A percentile compares a stretch with the other conserved stretches of the same genome.
Evolutionary conservation across 2,888 invertebrate genomes (phyloP).

Genomic region (Callyntrura guangdongensis): DNA sequence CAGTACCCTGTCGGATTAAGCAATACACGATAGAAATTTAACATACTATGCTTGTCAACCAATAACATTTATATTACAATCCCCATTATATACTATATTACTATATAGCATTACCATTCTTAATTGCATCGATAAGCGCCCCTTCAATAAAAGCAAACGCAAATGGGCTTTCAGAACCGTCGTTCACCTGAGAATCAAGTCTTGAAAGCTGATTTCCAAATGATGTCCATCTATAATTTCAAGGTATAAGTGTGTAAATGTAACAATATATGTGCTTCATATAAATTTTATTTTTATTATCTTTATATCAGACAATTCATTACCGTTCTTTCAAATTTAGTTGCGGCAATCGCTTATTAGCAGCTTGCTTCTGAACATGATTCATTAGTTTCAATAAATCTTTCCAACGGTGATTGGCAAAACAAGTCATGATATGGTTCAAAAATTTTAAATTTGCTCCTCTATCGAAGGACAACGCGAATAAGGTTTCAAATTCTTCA

Average conservation of each 20-base stretch:
- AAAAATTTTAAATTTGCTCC: slow-evolving; percentile 94
- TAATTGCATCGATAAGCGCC: slow-evolving; percentile 94
- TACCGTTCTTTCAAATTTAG: slow-evolving; percentile 81
- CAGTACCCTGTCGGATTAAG: slow-evolving; percentile 92
- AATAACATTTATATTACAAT: too few species aligned
- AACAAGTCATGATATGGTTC: slow-evolving; percentile 91
- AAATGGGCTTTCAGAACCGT: slow-evolving; percentile 89
- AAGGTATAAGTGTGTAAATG: too few species aligned
- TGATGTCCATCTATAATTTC: slow-evolving; percentile 89
- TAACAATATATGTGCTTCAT: neutral
- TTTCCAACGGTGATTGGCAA: slow-evolving; percentile 90
- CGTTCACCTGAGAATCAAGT: slow-evolving; percentile 91
- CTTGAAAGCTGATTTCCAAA: slow-evolving; percentile 90
- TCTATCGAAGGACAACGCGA: slow-evolving; percentile 91
- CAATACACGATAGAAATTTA: too few species aligned
- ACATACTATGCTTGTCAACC: too few species aligned
- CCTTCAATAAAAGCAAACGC: slow-evolving; percentile 98
- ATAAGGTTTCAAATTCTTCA: slow-evolving; percentile 93
- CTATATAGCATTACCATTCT: slow-evolving; percentile 88
- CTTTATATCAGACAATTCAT: neutral
- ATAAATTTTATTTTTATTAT: slow-evolving; percentile 14
- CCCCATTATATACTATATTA: too few species aligned
- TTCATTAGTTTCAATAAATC: slow-evolving; percentile 92
- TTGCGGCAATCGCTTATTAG: slow-evolving; percentile 85
- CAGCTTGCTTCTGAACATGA: slow-evolving; percentile 90